Evolutionary conservation across 2,888 invertebrate genomes (phyloP).

Genomic region (Cremastinae sp.): DNA sequence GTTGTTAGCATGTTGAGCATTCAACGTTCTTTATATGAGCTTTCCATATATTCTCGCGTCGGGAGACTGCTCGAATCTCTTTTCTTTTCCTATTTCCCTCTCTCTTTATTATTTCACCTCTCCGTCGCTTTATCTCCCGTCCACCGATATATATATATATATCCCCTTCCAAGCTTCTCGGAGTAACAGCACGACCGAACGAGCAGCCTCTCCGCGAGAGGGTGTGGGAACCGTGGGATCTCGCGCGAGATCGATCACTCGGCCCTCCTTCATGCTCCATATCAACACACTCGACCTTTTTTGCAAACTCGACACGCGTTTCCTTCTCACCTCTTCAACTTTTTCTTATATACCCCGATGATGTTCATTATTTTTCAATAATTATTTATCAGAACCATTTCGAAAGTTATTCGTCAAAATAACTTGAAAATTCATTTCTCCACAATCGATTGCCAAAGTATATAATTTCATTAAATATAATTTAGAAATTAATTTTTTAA

Average conservation of each 20-base stretch:
- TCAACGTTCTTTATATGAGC: conserved; percentile 21
- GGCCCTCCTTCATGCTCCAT: conserved; percentile 27
- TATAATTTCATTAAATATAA: too few relatives aligned
- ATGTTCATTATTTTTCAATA: too few relatives aligned
- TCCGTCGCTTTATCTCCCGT: conserved; percentile 15
- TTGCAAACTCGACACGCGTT: conserved; percentile 1
- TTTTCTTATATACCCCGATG: too few relatives aligned
- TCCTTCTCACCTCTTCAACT: too few relatives aligned
- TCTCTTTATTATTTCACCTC: neutral
- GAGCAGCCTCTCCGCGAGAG: conserved; percentile 44
- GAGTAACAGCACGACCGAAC: conserved; percentile 31
- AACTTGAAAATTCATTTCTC: too few relatives aligned
- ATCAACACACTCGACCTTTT: conserved; percentile 16
- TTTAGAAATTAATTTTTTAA: too few relatives aligned
- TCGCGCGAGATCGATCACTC: conserved; percentile 26
- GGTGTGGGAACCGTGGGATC: conserved; percentile 60
- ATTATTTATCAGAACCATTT: too few relatives aligned
- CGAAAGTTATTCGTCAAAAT: too few relatives aligned
- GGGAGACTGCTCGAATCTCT: conserved; percentile 32
- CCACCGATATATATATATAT: neutral
- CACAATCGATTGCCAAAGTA: too few relatives aligned
- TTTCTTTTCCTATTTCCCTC: neutral
- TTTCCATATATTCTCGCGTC: conserved; percentile 29
- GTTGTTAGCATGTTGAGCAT: conserved; percentile 31
- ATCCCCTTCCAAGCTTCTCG: too few relatives aligned